Base-by-base conservation (phyloP, 1,140 invertebrate species). In the Anastatus disparis region DNA sequence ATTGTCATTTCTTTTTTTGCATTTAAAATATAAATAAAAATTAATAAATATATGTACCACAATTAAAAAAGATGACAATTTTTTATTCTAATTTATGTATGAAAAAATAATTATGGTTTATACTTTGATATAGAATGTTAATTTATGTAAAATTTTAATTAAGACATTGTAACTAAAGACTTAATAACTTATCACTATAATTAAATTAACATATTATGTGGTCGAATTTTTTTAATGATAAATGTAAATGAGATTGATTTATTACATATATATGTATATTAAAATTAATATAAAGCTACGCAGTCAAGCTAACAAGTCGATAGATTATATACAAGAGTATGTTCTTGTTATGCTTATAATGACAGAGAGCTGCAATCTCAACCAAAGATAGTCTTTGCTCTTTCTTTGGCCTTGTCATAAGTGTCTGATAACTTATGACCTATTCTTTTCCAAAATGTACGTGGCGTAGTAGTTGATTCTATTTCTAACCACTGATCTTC, bases 401-500 rank as follows among this genome's bases (percentile, higher is more conserved):
- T 87, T 44, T 88, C 85, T 81, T 87, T 89, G 7, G 87, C 86
- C 75, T 81, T 87, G 31, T 81, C 81, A 64, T 79, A 80, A 6
- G 80, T 76, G 20, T 46, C 74, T n/a, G 77, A 79, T 56, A 89
- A 80, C 82, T 87, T 88, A 61, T 81, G 78, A 26, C 87, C 85
- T 55, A 89, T 52, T 77, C 79, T 86, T 38, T 76, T 78, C 89
- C 89, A 90, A 76, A 90, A 87, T 40, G 87, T 84, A 31, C 84
- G 77, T 63, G 84, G 76, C 76, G 80, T 76, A 71, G 78, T 79
- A 59, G 64, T 71, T 56, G 76, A 59, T 73, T 77, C 70, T 7
- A 50, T 68, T 52, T 64, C 70, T 27, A 12, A 15, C 46, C 64
- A 52, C 48, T 59, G 6, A n/a, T 71, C 13, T 40, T 50, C 62